Conservation (phyloP, 2,113 vertebrate species). For the Coracopsis vasa region DNA sequence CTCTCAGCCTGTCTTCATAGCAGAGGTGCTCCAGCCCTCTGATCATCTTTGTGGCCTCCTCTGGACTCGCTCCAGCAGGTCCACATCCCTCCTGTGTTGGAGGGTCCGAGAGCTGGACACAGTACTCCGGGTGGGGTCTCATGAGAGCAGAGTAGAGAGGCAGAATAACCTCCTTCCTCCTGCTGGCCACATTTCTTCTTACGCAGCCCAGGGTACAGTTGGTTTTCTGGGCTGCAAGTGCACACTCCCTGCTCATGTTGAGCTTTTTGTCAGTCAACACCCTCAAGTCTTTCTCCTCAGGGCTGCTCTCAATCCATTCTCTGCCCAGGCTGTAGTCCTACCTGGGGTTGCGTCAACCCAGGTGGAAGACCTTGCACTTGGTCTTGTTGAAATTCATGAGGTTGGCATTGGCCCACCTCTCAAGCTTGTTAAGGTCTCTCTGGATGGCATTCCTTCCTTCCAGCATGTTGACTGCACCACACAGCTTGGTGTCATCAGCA, state of each 20-base stretch:
- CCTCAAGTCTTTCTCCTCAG: neutral
- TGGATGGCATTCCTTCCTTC: neutral
- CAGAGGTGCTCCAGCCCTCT: too few species aligned
- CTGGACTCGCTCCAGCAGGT: too few species aligned
- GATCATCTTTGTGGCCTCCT: too few species aligned
- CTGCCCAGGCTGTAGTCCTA: neutral
- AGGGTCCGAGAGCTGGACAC: too few species aligned
- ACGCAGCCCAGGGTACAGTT: too few species aligned
- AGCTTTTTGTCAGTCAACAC: neutral
- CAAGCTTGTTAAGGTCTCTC: neutral
- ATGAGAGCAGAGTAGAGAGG: too few species aligned
- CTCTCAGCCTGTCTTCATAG: too few species aligned
- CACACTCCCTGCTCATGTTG: neutral
- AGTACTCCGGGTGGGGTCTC: too few species aligned
- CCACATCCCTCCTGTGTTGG: too few species aligned
- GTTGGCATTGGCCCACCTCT: neutral
- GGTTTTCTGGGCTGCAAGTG: too few species aligned
- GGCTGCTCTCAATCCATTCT: neutral
- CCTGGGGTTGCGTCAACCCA: neutral
- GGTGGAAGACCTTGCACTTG: neutral
- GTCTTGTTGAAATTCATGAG: neutral
- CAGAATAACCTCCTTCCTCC: too few species aligned
- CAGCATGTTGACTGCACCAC: neutral
- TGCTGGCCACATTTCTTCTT: too few species aligned
- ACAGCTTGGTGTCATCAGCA: neutral